phyloP scores from a whole-genome alignment of 2,113 vertebrate species.

The Proteles cristata region DNA sequence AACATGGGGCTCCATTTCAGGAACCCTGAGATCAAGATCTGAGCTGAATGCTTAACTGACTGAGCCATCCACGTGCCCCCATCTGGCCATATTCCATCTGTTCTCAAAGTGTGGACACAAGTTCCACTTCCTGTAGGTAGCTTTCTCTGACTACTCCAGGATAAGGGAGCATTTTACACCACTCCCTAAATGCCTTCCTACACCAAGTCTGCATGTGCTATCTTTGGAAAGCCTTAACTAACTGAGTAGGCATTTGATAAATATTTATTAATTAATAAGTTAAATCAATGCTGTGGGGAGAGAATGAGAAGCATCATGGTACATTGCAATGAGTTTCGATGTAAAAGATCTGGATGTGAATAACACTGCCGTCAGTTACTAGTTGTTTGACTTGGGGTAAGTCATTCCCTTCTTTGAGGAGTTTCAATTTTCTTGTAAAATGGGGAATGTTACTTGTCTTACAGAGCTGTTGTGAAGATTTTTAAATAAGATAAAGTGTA shows the following conservation, averaged over 20 bases:
- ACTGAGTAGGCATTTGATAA: not conserved
- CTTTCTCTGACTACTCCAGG: not conserved
- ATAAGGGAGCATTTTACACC: not conserved
- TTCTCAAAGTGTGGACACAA: not conserved
- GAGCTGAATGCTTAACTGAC: too few relatives aligned
- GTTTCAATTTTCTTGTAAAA: not conserved
- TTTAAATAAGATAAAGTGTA: not conserved
- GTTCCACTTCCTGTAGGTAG: not conserved
- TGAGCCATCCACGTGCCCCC: not conserved
- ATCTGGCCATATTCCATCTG: not conserved
- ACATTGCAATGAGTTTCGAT: not conserved
- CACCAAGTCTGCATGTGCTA: not conserved
- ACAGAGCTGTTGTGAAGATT: not conserved
- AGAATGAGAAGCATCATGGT: not conserved
- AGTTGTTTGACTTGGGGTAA: not conserved
- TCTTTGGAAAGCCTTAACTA: not conserved
- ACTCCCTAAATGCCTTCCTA: not conserved
- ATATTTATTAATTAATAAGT: not conserved
- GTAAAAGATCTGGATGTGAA: not conserved
- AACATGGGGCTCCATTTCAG: too few relatives aligned
- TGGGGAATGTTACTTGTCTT: not conserved
- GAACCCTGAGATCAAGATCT: too few relatives aligned
- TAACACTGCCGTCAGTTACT: not conserved
- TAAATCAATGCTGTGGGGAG: not conserved
- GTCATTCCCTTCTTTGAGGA: not conserved